Base-by-base conservation (phyloP, 64 coral and sea anemone species). In the Actinia tenebrosa region DNA sequence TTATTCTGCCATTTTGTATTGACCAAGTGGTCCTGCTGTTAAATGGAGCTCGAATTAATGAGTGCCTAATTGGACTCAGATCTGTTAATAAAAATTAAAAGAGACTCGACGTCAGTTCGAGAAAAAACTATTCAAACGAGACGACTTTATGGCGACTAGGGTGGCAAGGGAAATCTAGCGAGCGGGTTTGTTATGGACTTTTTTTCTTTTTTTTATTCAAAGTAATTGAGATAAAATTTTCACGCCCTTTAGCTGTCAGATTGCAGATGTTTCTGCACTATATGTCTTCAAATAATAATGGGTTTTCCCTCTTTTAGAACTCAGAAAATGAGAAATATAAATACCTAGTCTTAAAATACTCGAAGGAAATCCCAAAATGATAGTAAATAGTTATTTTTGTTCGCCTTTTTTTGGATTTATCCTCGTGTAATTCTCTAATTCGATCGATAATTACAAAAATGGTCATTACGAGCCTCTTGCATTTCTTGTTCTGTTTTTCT, bases 21-120 rank as follows among this genome's bases (percentile, higher is more conserved):
- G 69, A 75, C 13, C 23, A 10, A n/a, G 25, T 13, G 69, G 3
- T 42, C 69, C 10, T 42, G 69, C 69, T 42, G 69, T 3, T 27
- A 42, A 75, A 75, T 75, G n/a, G 69, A 3, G 23, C 25, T 75
- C 10, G 11, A 27, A 27, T 75, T 75, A 75, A 75, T 30, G 69
- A 42, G 23, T 25, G 9, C 25, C 69, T 75, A 75, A 75, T 75
- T 75, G 69, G 27, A 42, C 63, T 66, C 63, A 66, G n/a, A 66
- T 66, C 63, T 66, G 63, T 66, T 66, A 66, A 66, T 66, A 66
- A 66, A 66, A 14, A 66, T 66, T 23, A 75, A 25, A 75, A 75
- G 69, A 75, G 69, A 75, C 23, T 42, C 4, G 20, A 75, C 69
- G 26, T 42, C 69, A 14, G 13, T 18, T 75, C 0, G 8, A 42